Evolutionary conservation across 2,113 vertebrate species (phyloP).

Genomic region (Heterochromis multidens): DNA sequence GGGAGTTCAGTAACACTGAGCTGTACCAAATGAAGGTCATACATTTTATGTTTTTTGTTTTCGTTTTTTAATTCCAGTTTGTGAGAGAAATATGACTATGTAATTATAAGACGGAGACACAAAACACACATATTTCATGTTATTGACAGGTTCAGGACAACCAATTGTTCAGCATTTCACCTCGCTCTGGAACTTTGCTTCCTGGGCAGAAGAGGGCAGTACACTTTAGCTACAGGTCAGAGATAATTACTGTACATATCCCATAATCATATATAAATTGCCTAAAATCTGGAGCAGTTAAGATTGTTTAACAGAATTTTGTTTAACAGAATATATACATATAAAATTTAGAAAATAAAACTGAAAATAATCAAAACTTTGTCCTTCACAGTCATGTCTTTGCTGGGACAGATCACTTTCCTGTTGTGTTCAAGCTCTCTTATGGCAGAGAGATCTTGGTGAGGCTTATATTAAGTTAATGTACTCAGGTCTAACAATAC

Average conservation of each 20-base stretch:
- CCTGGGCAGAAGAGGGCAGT: conserved; percentile 82
- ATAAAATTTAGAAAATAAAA: neutral
- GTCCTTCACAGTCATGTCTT: conserved; percentile 81
- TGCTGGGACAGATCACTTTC: conserved; percentile 78
- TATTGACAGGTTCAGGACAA: conserved; percentile 75
- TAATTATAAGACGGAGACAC: neutral
- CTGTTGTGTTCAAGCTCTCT: conserved; percentile 87
- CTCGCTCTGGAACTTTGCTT: conserved; percentile 81
- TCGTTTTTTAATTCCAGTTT: neutral
- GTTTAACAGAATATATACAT: neutral
- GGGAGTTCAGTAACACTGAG: conserved; percentile 77
- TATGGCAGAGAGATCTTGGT: conserved; percentile 92
- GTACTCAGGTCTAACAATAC: neutral
- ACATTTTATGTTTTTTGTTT: neutral
- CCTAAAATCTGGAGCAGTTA: neutral
- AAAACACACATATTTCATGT: neutral
- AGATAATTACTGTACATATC: neutral
- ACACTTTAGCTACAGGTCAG: conserved; percentile 85
- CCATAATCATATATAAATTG: neutral
- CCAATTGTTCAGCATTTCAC: conserved; percentile 80
- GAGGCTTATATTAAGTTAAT: conserved; percentile 36
- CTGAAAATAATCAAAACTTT: neutral
- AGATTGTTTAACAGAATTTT: neutral
- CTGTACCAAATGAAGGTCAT: conserved; percentile 84
- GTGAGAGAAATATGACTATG: neutral